Evolutionary conservation across 2,797 vertebrate species (phyloP).

Genomic region (Rousettus madagascariensis): DNA sequence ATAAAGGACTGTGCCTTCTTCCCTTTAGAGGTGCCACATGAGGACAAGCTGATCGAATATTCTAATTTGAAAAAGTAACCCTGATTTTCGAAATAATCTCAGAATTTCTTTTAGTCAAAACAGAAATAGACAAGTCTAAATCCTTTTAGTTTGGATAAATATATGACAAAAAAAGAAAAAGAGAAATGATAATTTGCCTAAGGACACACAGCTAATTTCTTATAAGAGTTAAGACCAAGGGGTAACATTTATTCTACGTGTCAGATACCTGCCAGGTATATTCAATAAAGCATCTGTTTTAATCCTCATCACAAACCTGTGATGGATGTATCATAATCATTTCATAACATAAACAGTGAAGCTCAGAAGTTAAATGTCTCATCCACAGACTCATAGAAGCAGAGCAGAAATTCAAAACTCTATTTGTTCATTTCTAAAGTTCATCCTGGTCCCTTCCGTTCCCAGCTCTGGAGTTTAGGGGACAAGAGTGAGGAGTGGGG

Average conservation of each 20-base stretch:
- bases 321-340: background rate
- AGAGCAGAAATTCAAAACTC: background rate
- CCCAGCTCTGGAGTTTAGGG: background rate
- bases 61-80: background rate
- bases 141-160: background rate
- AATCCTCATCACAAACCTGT: background rate
- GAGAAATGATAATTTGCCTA: background rate
- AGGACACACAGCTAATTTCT: background rate
- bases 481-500: accelerated
- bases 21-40: background rate
- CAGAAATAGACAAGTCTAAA: background rate
- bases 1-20: background rate
- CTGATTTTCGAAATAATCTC: background rate
- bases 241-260: background rate
- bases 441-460: background rate
- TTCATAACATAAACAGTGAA: background rate
- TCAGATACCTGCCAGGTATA: background rate
- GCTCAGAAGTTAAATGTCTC: background rate
- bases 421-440: background rate
- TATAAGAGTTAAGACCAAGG: background rate
- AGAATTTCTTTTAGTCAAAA: background rate
- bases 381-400: background rate
- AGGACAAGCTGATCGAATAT: background rate
- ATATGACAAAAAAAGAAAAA: background rate
- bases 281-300: background rate